A percentile compares a stretch with the other conserved stretches of the same genome.
Evolutionary conservation across 2,113 vertebrate genomes (phyloP).

Genomic region (Hemibagrus wyckioides): DNA sequence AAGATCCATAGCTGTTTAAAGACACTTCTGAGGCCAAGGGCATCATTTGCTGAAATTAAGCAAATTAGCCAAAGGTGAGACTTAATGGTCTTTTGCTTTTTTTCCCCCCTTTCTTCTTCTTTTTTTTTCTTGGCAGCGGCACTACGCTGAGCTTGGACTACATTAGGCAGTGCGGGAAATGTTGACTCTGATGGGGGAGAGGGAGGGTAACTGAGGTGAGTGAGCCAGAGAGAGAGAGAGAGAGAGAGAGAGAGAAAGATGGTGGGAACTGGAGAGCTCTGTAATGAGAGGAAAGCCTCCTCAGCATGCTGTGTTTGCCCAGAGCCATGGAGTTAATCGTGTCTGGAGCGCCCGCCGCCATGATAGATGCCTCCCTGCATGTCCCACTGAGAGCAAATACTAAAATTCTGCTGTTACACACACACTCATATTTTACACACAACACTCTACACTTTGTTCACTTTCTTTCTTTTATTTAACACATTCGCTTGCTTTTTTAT

Average conservation of each 20-base stretch:
- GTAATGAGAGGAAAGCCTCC: constrained; percentile 50
- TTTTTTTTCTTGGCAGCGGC: constrained; percentile 20
- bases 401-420: constrained; percentile 38
- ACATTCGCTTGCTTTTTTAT: not conserved
- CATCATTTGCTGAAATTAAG: constrained; percentile 58
- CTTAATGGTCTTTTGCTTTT: constrained; percentile 52
- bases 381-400: constrained; percentile 44
- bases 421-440: not conserved
- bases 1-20: constrained; percentile 52
- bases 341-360: constrained; percentile 43
- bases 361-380: constrained; percentile 33
- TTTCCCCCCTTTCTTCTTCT: not conserved
- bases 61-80: constrained; percentile 59
- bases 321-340: constrained; percentile 52
- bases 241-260: constrained; percentile 21
- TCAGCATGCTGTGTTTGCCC: constrained; percentile 52
- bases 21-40: constrained; percentile 57
- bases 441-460: not conserved
- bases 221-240: constrained; percentile 21
- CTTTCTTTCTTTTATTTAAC: constrained; percentile 36
- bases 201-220: constrained; percentile 13
- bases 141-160: constrained; percentile 43
- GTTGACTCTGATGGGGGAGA: constrained; percentile 35
- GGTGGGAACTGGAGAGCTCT: constrained; percentile 36
- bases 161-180: constrained; percentile 45